A percentile compares a stretch with the other conserved stretches of the same genome.
phyloP scores from a whole-genome alignment of 2,797 vertebrate genomes.

The Anabacerthia variegaticeps region DNA sequence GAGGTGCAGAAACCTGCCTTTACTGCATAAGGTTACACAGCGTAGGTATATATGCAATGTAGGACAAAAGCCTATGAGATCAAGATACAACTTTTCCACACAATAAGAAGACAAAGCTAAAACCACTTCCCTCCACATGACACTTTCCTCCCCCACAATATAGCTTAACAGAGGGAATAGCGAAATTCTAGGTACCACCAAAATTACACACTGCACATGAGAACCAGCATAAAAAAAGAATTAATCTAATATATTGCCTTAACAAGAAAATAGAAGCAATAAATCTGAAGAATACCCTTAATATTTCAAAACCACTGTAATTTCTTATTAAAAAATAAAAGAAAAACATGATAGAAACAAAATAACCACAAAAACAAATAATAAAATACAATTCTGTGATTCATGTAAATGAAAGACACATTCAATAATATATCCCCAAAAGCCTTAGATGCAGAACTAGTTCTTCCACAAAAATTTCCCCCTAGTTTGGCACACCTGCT shows the following conservation, averaged over 20 bases:
- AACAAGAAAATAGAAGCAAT: not conserved
- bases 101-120: not conserved
- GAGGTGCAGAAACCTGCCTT: not conserved
- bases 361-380: not conserved
- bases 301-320: not conserved
- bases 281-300: not conserved
- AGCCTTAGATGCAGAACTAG: not conserved
- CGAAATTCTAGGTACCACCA: not conserved
- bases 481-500: constrained; percentile 55
- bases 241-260: not conserved
- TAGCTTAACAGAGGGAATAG: not conserved
- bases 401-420: not conserved
- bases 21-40: not conserved
- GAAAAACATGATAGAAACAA: not conserved
- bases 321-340: not conserved
- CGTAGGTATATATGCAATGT: not conserved
- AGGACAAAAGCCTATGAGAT: not conserved
- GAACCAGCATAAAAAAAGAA: not conserved
- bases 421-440: not conserved
- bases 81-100: not conserved
- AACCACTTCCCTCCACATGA: not conserved
- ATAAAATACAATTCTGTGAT: not conserved
- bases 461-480: constrained; percentile 23
- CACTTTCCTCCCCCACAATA: not conserved
- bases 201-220: not conserved